Conservation (phyloP, 2,797 vertebrate species). For the Macrochelys suwanniensis region DNA sequence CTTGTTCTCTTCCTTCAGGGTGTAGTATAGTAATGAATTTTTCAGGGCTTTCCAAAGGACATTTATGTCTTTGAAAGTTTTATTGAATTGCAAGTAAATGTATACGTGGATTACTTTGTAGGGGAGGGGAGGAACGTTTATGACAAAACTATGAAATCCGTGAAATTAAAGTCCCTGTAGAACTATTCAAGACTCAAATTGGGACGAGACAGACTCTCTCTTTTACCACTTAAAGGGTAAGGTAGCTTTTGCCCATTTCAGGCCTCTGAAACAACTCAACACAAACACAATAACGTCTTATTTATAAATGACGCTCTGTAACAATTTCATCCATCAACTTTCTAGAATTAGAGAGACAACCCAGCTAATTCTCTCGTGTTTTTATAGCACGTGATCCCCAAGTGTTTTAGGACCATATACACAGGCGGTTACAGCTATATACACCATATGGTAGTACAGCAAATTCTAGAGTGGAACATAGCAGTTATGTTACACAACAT, state of each 20-base stretch:
- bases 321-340: not conserved
- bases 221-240: not conserved
- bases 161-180: not conserved
- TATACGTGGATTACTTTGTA: not conserved
- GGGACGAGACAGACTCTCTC: not conserved
- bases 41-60: not conserved
- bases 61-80: not conserved
- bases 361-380: accelerated
- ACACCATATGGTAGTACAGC: accelerated
- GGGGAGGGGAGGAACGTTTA: not conserved
- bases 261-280: not conserved
- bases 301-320: not conserved
- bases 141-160: not conserved
- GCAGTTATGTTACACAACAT: not conserved
- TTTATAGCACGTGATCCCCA: not conserved
- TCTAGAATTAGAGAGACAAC: not conserved
- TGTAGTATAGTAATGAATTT: not conserved
- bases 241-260: not conserved
- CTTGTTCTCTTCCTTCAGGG: not conserved
- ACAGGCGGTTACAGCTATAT: accelerated
- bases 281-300: accelerated
- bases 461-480: no score
- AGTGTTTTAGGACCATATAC: accelerated
- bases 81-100: not conserved
- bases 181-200: not conserved